Evolutionary conservation across 2,888 invertebrate genomes (phyloP).

Genomic region (Apamea anceps): DNA sequence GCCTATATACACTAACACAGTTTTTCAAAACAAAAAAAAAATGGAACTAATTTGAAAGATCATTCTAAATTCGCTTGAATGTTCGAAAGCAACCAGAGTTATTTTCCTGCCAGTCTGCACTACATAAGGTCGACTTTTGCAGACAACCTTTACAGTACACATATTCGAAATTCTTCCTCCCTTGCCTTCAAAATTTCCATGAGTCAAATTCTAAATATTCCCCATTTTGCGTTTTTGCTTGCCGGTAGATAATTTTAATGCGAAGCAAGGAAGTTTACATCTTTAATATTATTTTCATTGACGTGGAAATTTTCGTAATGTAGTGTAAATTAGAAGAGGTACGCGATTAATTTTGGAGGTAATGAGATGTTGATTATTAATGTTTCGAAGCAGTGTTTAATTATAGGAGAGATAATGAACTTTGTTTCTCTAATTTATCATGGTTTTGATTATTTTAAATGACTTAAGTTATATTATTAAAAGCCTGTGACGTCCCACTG

Average conservation of each 20-base stretch:
- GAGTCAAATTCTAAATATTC: constrained; percentile 6
- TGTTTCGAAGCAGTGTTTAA: constrained; percentile 14
- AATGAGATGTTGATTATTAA: constrained; percentile 38
- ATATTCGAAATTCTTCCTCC: neutral
- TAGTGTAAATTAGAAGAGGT: constrained; percentile 42
- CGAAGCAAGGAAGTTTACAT: constrained; percentile 53
- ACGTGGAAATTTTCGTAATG: constrained; percentile 57
- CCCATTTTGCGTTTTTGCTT: constrained; percentile 30
- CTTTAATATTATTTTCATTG: constrained; percentile 62
- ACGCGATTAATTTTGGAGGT: constrained; percentile 49
- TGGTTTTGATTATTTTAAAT: constrained; percentile 24
- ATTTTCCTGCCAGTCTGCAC: neutral
- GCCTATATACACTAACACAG: too few species aligned
- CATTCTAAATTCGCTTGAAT: too few species aligned
- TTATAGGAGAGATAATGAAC: constrained; percentile 15
- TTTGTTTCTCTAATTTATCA: constrained; percentile 14
- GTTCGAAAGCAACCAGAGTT: neutral
- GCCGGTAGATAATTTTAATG: constrained; percentile 40
- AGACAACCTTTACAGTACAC: neutral
- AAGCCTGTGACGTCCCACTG: too few species aligned
- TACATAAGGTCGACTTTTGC: neutral
- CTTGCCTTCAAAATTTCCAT: neutral
- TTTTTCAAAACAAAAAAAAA: too few species aligned
- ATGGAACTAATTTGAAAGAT: too few species aligned
- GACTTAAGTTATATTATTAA: neutral